These are phyloP conservation scores for Lates japonicus DNA, from an alignment of 2,797 vertebrate species.

Conservation along the genomic window DNA sequence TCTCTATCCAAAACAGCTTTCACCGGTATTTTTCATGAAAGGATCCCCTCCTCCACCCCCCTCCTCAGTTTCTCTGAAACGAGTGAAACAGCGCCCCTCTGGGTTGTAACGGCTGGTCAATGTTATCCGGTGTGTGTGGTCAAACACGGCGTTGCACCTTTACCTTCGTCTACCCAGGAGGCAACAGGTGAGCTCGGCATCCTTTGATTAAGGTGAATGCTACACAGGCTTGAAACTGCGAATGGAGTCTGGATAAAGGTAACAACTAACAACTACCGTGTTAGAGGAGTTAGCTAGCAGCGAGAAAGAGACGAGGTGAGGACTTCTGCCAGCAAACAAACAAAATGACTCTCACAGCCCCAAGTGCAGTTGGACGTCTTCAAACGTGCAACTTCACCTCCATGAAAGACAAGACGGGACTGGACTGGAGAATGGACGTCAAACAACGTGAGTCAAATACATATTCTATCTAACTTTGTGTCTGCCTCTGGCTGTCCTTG, in stretches of 20 bases:
- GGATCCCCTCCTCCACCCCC: no score
- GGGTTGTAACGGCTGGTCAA: background rate
- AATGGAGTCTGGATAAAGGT: background rate
- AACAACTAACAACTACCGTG: background rate
- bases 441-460: background rate
- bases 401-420: background rate
- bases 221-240: background rate
- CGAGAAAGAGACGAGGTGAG: background rate
- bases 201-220: background rate
- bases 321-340: background rate
- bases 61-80: background rate
- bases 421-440: background rate
- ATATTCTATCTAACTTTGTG: background rate
- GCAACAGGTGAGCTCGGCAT: background rate
- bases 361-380: background rate
- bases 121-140: background rate
- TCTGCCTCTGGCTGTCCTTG: background rate
- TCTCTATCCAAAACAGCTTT: background rate
- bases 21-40: no score
- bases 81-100: slow-evolving; percentile 41
- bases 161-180: rapidly evolving
- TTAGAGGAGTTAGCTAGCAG: no score
- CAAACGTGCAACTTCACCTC: background rate
- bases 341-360: no score
- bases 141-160: background rate